Evolutionary conservation across 1,140 invertebrate species (phyloP).

Genomic region (Halesus radiatus): DNA sequence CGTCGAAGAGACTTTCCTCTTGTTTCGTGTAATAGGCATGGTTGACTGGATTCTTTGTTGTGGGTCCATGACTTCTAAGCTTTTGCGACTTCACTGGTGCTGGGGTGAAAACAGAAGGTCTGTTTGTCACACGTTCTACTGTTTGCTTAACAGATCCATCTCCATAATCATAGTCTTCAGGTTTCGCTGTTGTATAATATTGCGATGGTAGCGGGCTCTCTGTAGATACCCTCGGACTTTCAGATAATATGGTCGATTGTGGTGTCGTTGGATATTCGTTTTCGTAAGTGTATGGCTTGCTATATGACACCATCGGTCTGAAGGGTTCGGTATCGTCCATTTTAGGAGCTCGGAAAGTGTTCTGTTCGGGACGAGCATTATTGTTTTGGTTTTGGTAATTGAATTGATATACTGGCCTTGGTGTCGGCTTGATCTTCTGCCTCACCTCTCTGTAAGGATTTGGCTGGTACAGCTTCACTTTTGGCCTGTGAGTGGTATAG

Average conservation of each 20-base stretch:
- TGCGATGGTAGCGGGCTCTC: constrained; percentile 65
- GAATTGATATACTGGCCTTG: constrained; percentile 67
- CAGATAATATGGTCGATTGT: constrained; percentile 3
- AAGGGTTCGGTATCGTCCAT: constrained; percentile 74
- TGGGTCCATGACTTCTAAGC: constrained; percentile 61
- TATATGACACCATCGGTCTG: constrained; percentile 76
- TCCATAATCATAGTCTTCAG: constrained; percentile 64
- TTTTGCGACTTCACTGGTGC: constrained; percentile 53
- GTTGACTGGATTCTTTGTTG: constrained; percentile 75
- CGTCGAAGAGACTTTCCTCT: constrained; percentile 79
- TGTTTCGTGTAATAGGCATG: constrained; percentile 80
- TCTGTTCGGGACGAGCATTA: constrained; percentile 62
- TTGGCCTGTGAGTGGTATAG: constrained; percentile 69
- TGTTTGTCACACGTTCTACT: constrained; percentile 49
- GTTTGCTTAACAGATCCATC: constrained; percentile 58
- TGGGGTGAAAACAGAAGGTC: constrained; percentile 44
- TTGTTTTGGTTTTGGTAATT: constrained; percentile 66
- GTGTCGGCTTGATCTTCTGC: constrained; percentile 63
- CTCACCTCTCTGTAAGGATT: constrained; percentile 67
- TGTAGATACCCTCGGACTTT: constrained; percentile 61
- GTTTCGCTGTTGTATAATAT: constrained; percentile 66
- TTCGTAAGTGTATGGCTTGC: constrained; percentile 71
- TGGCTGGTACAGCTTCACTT: constrained; percentile 60
- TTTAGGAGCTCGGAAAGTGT: constrained; percentile 68
- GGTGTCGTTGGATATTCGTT: constrained; percentile 63